Evolutionary conservation across 2,888 invertebrate species (phyloP), one percentile per base, ranked within the genome.

Genomic region (Drosophila siamana): DNA sequence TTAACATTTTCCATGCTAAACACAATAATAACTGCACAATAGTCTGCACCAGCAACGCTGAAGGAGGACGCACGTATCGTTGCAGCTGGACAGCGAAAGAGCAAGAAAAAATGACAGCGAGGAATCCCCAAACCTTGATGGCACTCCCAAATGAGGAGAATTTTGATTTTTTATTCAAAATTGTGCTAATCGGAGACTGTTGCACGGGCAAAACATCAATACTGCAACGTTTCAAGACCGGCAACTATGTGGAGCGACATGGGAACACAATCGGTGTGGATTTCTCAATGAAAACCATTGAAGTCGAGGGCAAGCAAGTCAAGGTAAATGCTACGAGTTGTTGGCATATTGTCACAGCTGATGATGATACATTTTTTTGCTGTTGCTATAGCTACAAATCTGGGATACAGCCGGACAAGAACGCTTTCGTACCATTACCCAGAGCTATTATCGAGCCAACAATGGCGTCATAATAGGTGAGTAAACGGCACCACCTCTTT

Each of bases 331-430:
- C 93, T 56, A 13, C 7, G 6, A 41, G 11, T 19, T 2, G 19
- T 19, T 19, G 19, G 22, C 44, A 24, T 8, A 46, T 26, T 69
- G 43, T 24, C 16, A 9, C 22, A 28, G 7, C 41, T 40, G n/a
- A 55, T 7, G 24, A 11, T 30, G n/a, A 8, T 36, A 7, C 9
- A 1, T 11, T 13, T 13, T 13, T 4, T 6, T 44, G 11, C 4
- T 8, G 11, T 44, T 33, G 69, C 36, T 68, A 15, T 69, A 92
- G 91, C 67, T 92, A 46, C 98, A 98, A 94, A 98, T 98, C 90
- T 98, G 98, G 98, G 98, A 98, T 93, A 98, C 98, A 8, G 98
- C 98, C 57, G 98, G 98, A 0, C 98, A 98, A 91, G 98, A 99
- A 92, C 94, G 98, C 71, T 98, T 99, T 93, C 95, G 98, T 69